Evolutionary conservation across 2,797 vertebrate species (phyloP), one percentile per base, ranked within the genome.

Genomic region (Coracias cyanogaster): DNA sequence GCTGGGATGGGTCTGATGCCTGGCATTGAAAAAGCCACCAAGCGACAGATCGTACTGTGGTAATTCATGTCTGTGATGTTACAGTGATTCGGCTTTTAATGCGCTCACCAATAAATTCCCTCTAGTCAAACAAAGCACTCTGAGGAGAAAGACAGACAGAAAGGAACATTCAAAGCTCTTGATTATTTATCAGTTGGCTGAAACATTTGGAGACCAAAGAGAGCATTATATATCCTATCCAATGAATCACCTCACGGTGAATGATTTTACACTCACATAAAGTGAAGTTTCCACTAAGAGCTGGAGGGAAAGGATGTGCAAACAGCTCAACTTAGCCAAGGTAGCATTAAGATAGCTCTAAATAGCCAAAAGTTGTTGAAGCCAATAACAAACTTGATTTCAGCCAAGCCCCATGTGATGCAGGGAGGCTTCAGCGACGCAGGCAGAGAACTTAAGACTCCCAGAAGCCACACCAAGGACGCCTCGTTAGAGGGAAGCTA

Each of bases 131-230:
- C 89, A 92, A 93, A 91, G 78, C 10, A 0, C 65, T 83, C 72
- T 3, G 45, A 95, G 82, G 76, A 92, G 92, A 93, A 46, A 91
- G 94, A 94, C 62, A 67, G 77, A 85, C 80, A 65, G 69, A 92
- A 89, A 88, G 55, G 92, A 89, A 69, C 54, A 62, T 29, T 90
- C 84, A 92, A 90, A 82, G 87, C 82, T 93, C 82, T 77, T 70
- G 82, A 71, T 90, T 93, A 91, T 96, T 97, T 95, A 95, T 94
- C 86, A 90, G 71, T 39, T 79, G 73, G 81, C 45, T 86, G 77
- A 90, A 86, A 80, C 26, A 37, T 54, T 73, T 3, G 0, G 77
- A 89, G 64, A 91, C 48, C 71, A 71, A 77, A 10, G 26, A 52
- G 55, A 77, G 55, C 16, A 3, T 82, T 86, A 28, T 70, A 54